These are phyloP conservation scores for Eueides isabella DNA, from an alignment of 1,140 invertebrate species.

Conservation along the genomic window DNA sequence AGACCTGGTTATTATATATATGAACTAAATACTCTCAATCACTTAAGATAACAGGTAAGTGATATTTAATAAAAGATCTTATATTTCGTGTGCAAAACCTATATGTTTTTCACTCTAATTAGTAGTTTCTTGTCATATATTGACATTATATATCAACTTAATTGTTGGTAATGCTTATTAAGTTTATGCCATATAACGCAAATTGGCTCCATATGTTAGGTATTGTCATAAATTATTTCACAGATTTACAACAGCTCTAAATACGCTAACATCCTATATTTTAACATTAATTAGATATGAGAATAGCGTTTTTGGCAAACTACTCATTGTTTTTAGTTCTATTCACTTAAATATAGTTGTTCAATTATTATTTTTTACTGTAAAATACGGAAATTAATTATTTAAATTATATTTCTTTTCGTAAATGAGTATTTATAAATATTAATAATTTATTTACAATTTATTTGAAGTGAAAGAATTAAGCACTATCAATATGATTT, in stretches of 20 bases:
- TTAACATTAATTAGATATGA: slow-evolving; percentile 1
- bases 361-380: neutral
- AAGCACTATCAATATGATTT: too few relatives aligned
- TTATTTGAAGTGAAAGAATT: too few relatives aligned
- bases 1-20: too few relatives aligned
- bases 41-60: too few relatives aligned
- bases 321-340: neutral
- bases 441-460: too few relatives aligned
- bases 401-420: too few relatives aligned
- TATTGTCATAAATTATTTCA: slow-evolving; percentile 12
- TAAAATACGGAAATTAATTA: too few relatives aligned
- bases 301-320: neutral
- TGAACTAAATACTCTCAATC: too few relatives aligned
- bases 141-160: neutral
- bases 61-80: too few relatives aligned
- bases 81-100: too few relatives aligned
- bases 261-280: neutral
- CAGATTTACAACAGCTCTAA: slow-evolving; percentile 9
- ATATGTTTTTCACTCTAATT: neutral
- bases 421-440: too few relatives aligned
- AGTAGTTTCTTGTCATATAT: neutral
- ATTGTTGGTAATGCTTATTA: slow-evolving; percentile 12
- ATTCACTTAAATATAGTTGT: neutral
- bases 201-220: slow-evolving; percentile 9
- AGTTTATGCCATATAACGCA: slow-evolving; percentile 3